Evolutionary conservation across 1,140 invertebrate genomes (phyloP).

Genomic region (Zaprionus gabonicus): DNA sequence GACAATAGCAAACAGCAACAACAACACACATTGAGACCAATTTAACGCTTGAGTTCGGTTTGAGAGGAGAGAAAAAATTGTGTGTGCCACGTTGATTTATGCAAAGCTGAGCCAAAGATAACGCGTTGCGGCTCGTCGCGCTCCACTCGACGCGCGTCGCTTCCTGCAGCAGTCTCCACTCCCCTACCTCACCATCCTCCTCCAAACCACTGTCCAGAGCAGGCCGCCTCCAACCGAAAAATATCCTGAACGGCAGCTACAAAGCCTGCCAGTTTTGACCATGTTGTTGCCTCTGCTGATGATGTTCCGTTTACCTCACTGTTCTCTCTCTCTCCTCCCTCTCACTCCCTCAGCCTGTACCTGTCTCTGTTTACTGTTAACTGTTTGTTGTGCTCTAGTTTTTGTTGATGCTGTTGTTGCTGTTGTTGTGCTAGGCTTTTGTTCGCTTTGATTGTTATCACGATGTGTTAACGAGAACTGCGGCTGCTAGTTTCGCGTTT

Average conservation of each 20-base stretch:
- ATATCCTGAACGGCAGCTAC: conserved; percentile 11
- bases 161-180: conserved; percentile 19
- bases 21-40: conserved; percentile 39
- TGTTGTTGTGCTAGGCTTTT: conserved; percentile 59
- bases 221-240: neutral
- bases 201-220: neutral
- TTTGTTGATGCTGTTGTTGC: conserved; percentile 25
- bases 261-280: conserved; percentile 61
- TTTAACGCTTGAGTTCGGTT: conserved; percentile 79
- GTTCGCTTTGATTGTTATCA: conserved; percentile 74
- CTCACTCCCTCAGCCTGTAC: neutral
- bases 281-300: conserved; percentile 26
- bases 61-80: conserved; percentile 23
- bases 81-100: conserved; percentile 70
- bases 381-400: conserved; percentile 34
- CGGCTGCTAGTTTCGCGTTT: conserved; percentile 61
- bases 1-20: neutral
- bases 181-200: too few species aligned
- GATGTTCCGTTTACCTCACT: conserved; percentile 17
- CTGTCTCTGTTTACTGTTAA: conserved; percentile 2
- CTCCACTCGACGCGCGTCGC: conserved; percentile 43
- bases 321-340: neutral
- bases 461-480: conserved; percentile 50
- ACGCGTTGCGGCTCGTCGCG: conserved; percentile 65
- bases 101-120: conserved; percentile 74